Evolutionary conservation across 2,888 invertebrate genomes (phyloP).

Genomic region (Dasypolia templi): DNA sequence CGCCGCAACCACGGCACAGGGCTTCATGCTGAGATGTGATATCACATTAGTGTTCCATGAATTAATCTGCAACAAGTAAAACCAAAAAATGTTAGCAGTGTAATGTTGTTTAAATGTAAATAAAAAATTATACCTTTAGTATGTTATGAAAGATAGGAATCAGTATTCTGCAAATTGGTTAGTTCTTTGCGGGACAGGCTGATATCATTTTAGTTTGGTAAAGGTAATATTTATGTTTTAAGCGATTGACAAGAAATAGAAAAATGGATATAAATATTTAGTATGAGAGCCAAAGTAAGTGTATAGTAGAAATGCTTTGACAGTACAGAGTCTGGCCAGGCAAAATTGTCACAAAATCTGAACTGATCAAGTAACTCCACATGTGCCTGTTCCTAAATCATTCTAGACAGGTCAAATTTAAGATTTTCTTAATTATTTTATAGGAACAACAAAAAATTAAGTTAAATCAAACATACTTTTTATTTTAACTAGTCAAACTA

Average conservation of each 20-base stretch:
- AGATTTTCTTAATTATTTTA: too few species aligned
- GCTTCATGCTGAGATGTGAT: constrained; percentile 56
- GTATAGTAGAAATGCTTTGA: background rate
- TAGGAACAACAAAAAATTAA: too few species aligned
- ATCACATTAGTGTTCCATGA: constrained; percentile 67
- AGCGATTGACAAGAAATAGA: background rate
- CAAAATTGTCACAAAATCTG: background rate
- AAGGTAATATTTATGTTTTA: background rate
- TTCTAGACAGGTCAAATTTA: too few species aligned
- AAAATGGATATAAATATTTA: background rate
- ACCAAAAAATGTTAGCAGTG: background rate
- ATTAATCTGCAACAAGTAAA: constrained; percentile 65
- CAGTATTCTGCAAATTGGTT: background rate
- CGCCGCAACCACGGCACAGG: constrained; percentile 43
- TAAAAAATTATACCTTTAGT: background rate
- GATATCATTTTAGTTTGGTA: background rate
- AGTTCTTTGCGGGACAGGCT: background rate
- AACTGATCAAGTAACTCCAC: background rate
- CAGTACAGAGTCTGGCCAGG: background rate
- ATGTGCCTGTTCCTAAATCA: too few species aligned
- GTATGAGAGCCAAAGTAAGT: too few species aligned
- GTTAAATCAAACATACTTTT: background rate
- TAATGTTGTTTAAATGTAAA: background rate
- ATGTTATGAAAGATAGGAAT: background rate
- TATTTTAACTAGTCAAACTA: background rate